phyloP scores from a whole-genome alignment of 2,888 invertebrate species.

The Pandemis corylana region DNA sequence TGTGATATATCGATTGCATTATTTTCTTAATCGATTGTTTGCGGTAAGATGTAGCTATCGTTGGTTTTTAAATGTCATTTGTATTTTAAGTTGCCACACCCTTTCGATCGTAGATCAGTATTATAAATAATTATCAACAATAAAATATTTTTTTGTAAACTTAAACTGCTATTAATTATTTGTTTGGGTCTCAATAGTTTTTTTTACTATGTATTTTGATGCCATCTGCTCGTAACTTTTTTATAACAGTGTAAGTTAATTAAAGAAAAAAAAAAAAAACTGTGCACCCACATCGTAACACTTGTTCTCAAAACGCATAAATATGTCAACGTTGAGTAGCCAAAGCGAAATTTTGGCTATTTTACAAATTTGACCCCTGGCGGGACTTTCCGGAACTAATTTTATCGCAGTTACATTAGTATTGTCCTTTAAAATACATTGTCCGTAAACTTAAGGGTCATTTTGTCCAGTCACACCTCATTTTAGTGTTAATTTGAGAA shows the following conservation, averaged over 20 bases:
- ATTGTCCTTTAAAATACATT: slow-evolving; percentile 80
- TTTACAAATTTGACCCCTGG: slow-evolving; percentile 77
- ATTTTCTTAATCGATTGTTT: slow-evolving; percentile 66
- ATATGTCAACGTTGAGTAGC: slow-evolving; percentile 67
- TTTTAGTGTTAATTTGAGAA: slow-evolving; percentile 62
- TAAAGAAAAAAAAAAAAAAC: slow-evolving; percentile 45
- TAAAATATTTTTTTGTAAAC: not conserved
- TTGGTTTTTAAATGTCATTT: slow-evolving; percentile 50
- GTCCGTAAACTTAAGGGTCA: slow-evolving; percentile 78
- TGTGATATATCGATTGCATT: slow-evolving; percentile 69
- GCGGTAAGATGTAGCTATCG: slow-evolving; percentile 68
- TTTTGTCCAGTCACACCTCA: slow-evolving; percentile 74
- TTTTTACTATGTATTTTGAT: slow-evolving; percentile 1
- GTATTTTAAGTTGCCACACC: slow-evolving; percentile 60
- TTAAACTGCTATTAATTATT: slow-evolving; percentile 17
- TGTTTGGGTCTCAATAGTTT: not conserved
- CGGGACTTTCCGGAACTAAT: slow-evolving; percentile 71
- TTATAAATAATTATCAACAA: slow-evolving; percentile 16
- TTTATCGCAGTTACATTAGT: slow-evolving; percentile 77
- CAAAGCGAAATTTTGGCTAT: slow-evolving; percentile 62
- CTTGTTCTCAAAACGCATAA: slow-evolving; percentile 67
- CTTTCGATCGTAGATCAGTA: slow-evolving; percentile 54
- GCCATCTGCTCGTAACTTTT: not conserved
- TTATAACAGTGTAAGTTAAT: slow-evolving; percentile 5
- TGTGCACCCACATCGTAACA: slow-evolving; percentile 63